A percentile compares a stretch with the other conserved stretches of the same genome.
Evolutionary conservation across 2,113 vertebrate species (phyloP).

Genomic region (Aptenodytes forsteri): DNA sequence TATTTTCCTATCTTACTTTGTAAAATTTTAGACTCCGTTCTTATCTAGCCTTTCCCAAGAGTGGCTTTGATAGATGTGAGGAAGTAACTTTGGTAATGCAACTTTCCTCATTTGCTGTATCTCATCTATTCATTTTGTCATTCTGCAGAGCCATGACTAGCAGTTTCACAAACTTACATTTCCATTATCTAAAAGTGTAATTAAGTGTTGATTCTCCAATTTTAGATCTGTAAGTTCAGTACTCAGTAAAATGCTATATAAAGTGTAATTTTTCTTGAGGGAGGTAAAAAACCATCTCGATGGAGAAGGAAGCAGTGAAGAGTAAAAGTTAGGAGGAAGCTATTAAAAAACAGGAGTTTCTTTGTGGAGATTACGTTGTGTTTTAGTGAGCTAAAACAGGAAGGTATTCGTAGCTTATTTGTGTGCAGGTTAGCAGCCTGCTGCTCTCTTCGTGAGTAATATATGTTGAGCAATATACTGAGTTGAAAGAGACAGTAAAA

Average conservation of each 20-base stretch:
- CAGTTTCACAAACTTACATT: background rate
- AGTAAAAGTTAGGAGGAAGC: background rate
- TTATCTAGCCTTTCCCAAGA: background rate
- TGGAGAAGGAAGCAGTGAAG: background rate
- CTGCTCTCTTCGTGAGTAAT: background rate
- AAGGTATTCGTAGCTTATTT: background rate
- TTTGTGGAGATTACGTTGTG: background rate
- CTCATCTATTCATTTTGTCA: conserved; percentile 3
- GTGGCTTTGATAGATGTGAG: background rate
- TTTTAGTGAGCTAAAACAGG: background rate
- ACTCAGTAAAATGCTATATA: background rate
- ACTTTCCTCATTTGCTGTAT: background rate
- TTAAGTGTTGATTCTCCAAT: background rate
- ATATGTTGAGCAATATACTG: background rate
- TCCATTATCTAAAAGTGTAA: background rate
- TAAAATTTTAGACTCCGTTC: background rate
- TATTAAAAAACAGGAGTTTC: background rate
- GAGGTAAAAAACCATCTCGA: background rate
- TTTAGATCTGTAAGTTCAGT: background rate
- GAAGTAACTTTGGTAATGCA: conserved; percentile 17
- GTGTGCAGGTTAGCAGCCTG: background rate
- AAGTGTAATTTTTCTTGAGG: background rate
- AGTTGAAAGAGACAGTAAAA: background rate
- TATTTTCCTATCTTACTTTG: background rate
- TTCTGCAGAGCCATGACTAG: background rate